Evolutionary conservation across 2,888 invertebrate species (phyloP), one percentile per base, ranked within the genome.

Genomic region (Eurytoma californica): DNA sequence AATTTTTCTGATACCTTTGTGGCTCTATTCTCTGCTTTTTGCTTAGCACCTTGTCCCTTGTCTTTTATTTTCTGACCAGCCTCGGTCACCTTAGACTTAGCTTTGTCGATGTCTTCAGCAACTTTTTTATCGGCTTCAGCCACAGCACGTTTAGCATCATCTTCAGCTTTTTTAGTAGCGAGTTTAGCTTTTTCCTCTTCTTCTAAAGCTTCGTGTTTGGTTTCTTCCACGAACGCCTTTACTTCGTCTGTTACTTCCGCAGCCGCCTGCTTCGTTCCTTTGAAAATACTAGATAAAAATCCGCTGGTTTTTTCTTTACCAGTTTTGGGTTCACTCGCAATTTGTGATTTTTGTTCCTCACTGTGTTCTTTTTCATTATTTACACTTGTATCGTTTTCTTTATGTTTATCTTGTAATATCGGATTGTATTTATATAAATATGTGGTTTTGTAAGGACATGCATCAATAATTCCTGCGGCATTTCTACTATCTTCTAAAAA

Each of bases 181-280:
- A 84, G 84, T 2, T 80, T 73, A 9, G 75, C 51, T 75, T 84
- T 82, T 7, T 83, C 81, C 55, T 28, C 67, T 79, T 84, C 67
- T 80, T 84, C 83, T 53, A 82, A 28, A 28, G 72, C 66, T 9
- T 67, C 60, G 30, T 49, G 24, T 39, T 72, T 72, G 0, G 61
- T 68, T n/a, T 72, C 58, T 2, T 58, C 63, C 0, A 18, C 24
- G 16, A 53, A 39, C 5, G 70, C 88, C 87, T 91, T 91, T 18
- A 92, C 91, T 80, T 91, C 91, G 85, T 92, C 91, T 1, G 91
- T 90, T 61, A 91, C 66, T 53, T 65, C 67, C 20, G 13, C n/a
- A 13, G 18, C 20, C 2, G 20, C 57, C 20, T 20, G 57, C 12
- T 20, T 5, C 9, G 24, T 13, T 58, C 14, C 58, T 60, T 60